Conservation (phyloP, 2,113 vertebrate genomes). For the Spermophilus dauricus region DNA sequence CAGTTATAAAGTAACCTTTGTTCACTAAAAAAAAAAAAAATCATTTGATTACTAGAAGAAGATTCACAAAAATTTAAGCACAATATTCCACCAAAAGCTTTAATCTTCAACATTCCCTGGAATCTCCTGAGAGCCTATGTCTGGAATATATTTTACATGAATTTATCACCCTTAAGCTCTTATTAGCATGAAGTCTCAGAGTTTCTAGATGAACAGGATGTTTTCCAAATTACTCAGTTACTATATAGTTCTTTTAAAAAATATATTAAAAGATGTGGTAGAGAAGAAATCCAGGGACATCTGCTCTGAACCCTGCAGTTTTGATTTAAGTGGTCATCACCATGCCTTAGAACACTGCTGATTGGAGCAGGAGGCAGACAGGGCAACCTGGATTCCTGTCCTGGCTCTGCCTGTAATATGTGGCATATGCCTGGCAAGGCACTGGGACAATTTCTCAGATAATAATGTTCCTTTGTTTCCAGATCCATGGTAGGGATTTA, state of each 20-base stretch:
- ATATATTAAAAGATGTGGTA: slow-evolving; percentile 29
- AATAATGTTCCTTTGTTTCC: slow-evolving; percentile 46
- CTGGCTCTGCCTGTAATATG: background rate
- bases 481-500: background rate
- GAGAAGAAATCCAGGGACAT: background rate
- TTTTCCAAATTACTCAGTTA: slow-evolving; percentile 55
- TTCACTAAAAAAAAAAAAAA: slow-evolving; percentile 51
- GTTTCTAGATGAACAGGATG: slow-evolving; percentile 55
- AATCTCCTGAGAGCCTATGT: slow-evolving; percentile 25
- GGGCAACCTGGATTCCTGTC: background rate
- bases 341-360: background rate
- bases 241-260: slow-evolving; percentile 36
- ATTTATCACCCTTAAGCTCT: slow-evolving; percentile 35
- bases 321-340: background rate
- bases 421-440: background rate
- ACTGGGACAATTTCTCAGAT: background rate
- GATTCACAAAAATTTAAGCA: slow-evolving; percentile 56
- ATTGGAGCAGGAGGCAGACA: background rate
- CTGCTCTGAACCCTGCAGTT: background rate
- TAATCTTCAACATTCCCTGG: slow-evolving; percentile 46
- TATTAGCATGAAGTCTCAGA: slow-evolving; percentile 29
- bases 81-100: slow-evolving; percentile 46
- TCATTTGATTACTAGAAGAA: slow-evolving; percentile 15
- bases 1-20: slow-evolving; percentile 53
- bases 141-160: slow-evolving; percentile 65